Percentiles rank a stretch among this genome's conserved stretches.
Conservation (phyloP, 2,113 vertebrate genomes). For the Actenoides lindsayi region DNA sequence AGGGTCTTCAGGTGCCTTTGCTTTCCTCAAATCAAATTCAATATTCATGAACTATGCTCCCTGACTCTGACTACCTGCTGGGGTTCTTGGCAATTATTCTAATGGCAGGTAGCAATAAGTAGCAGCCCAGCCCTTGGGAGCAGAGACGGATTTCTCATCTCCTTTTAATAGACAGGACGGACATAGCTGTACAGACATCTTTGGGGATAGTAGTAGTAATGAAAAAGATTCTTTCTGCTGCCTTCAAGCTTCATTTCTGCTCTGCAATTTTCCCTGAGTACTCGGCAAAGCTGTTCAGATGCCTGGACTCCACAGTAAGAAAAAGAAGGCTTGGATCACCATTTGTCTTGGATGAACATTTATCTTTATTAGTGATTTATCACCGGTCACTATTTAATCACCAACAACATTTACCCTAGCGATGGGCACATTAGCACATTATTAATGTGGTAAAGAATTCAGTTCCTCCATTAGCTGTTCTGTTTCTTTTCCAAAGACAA, state of each 20-base stretch:
- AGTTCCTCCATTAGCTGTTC: background rate
- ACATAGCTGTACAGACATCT: background rate
- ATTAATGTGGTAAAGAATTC: background rate
- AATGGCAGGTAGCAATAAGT: background rate
- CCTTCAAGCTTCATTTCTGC: background rate
- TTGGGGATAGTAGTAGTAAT: background rate
- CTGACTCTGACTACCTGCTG: fast-evolving
- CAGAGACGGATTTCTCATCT: background rate
- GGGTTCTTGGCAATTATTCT: background rate
- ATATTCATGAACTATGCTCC: background rate
- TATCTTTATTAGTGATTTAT: background rate
- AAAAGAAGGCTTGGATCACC: background rate
- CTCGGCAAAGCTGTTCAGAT: background rate
- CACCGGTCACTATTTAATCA: background rate
- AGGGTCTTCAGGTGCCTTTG: background rate
- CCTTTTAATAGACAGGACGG: background rate
- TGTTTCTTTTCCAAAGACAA: background rate
- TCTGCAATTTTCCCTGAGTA: background rate
- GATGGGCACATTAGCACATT: background rate
- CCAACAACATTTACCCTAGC: background rate
- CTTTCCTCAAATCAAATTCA: background rate
- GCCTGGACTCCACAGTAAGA: background rate
- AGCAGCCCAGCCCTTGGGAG: fast-evolving
- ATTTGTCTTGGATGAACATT: background rate
- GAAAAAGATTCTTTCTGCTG: background rate